Evolutionary conservation across 2,797 vertebrate genomes (phyloP).

Genomic region (Cossypha niveicapilla): DNA sequence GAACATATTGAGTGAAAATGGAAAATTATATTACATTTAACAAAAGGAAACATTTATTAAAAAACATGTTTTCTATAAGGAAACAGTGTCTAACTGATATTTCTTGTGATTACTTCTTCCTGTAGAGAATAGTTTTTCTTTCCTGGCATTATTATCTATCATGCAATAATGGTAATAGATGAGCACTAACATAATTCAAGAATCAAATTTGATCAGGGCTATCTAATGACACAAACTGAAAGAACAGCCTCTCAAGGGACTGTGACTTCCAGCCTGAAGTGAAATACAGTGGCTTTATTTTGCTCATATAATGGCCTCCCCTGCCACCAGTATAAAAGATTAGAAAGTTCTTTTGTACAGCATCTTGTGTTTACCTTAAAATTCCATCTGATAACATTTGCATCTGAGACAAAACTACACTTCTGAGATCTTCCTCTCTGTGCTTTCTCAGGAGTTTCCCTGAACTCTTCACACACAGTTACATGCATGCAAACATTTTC

Average conservation of each 20-base stretch:
- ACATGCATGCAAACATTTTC: neutral
- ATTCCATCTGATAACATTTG: neutral
- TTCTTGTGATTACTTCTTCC: constrained; percentile 2
- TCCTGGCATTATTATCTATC: constrained; percentile 24
- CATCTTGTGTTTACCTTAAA: neutral
- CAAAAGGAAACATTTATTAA: constrained; percentile 17
- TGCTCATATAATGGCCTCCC: neutral
- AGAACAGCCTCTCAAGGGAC: neutral
- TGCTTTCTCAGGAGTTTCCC: neutral
- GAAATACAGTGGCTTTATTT: neutral
- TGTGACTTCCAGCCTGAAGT: neutral
- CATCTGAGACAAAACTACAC: neutral
- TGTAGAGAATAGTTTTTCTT: constrained; percentile 23
- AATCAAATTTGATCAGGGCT: constrained; percentile 21
- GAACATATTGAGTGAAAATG: neutral
- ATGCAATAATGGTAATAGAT: constrained; percentile 42
- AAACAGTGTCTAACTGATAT: neutral
- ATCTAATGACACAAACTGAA: constrained; percentile 35
- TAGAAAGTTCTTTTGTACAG: neutral
- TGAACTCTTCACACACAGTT: neutral
- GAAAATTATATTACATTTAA: constrained; percentile 50
- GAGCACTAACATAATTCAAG: constrained; percentile 34
- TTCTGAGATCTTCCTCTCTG: neutral
- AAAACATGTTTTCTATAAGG: constrained; percentile 10
- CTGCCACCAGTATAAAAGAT: neutral